Conservation (phyloP, 2,888 invertebrate genomes). For the Pilophorus perplexus region DNA sequence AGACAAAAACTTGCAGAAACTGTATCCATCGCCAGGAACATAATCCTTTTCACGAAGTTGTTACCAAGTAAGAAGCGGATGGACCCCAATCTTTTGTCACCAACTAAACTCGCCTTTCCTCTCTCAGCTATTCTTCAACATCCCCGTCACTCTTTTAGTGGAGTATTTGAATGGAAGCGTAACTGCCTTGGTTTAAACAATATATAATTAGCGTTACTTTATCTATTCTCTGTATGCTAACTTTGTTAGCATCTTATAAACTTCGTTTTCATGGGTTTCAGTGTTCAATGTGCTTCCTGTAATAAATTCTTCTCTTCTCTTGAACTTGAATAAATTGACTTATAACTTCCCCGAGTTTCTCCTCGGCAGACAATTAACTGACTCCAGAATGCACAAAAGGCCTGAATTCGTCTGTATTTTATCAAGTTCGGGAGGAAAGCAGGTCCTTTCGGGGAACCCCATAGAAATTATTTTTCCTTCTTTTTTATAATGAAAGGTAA, state of each 20-base stretch:
- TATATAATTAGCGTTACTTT: slow-evolving; percentile 38
- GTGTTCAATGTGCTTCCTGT: slow-evolving; percentile 21
- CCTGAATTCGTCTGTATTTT: neutral
- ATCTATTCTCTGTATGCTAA: slow-evolving; percentile 30
- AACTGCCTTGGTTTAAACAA: slow-evolving; percentile 5
- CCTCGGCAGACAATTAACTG: slow-evolving; percentile 1
- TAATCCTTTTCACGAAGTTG: no score
- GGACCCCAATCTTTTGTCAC: slow-evolving; percentile 19
- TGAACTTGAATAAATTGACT: slow-evolving; percentile 21
- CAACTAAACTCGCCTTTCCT: slow-evolving; percentile 13
- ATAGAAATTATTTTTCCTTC: no score
- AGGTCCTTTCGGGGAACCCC: no score
- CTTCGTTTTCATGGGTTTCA: slow-evolving; percentile 24
- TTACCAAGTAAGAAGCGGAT: slow-evolving; percentile 16
- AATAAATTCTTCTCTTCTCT: slow-evolving; percentile 6
- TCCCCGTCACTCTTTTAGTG: no score
- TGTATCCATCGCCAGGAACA: no score
- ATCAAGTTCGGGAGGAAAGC: no score
- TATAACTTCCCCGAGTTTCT: slow-evolving; percentile 27
- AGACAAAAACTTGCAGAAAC: no score
- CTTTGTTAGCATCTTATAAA: slow-evolving; percentile 28
- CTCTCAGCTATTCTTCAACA: no score
- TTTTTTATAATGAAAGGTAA: no score
- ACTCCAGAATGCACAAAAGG: slow-evolving; percentile 4
- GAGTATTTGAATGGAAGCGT: slow-evolving; percentile 35